Percentiles rank a stretch among this genome's conserved stretches.
Conservation (phyloP, 2,888 invertebrate genomes). For the Alcis repandata region DNA sequence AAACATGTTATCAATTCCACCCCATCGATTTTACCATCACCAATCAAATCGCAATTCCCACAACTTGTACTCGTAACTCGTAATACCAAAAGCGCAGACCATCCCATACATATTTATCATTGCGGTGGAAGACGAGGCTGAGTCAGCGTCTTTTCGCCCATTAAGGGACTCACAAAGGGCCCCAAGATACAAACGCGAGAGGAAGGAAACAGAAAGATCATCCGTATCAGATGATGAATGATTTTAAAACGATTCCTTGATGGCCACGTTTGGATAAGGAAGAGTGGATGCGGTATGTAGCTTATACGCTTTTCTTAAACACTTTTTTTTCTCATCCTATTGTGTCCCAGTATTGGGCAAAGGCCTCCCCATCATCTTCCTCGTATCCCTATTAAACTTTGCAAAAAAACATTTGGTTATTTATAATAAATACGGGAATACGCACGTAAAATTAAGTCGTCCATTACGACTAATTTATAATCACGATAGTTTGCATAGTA, state of each 20-base stretch:
- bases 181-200: constrained; percentile 71
- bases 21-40: constrained; percentile 1
- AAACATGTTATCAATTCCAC: neutral
- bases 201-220: constrained; percentile 61
- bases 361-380: too few species aligned
- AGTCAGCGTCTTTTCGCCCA: constrained; percentile 47
- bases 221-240: constrained; percentile 73
- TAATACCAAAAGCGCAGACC: constrained; percentile 27
- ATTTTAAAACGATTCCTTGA: constrained; percentile 74
- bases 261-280: constrained; percentile 25
- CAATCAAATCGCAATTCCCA: constrained; percentile 28
- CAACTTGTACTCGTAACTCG: constrained; percentile 35
- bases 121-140: constrained; percentile 42
- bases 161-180: constrained; percentile 64
- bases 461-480: too few species aligned
- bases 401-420: too few species aligned
- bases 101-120: constrained; percentile 47
- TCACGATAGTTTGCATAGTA: too few species aligned
- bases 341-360: too few species aligned
- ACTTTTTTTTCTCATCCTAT: too few species aligned
- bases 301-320: too few species aligned
- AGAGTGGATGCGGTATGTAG: constrained; percentile 27
- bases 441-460: too few species aligned
- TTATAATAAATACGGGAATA: too few species aligned
- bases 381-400: too few species aligned